Conservation (phyloP, 2,797 vertebrate genomes). For the Rhinatrema bivittatum region DNA sequence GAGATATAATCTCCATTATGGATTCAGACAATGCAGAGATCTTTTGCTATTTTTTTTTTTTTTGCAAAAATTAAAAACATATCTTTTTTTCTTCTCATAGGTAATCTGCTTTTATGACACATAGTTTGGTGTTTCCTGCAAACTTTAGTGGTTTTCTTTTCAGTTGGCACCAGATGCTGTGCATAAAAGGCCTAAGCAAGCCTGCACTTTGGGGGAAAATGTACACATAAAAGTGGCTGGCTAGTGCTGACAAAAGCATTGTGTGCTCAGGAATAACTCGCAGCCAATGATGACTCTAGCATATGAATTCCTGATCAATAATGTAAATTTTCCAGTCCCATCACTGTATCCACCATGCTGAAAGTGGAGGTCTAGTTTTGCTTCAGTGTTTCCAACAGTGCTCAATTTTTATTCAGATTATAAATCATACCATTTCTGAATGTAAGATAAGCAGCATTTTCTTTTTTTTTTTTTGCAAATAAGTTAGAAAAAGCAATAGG, state of each 20-base stretch:
- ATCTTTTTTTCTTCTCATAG: slow-evolving; percentile 39
- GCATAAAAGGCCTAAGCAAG: slow-evolving; percentile 31
- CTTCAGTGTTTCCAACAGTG: too few relatives aligned
- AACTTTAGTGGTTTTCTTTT: slow-evolving; percentile 41
- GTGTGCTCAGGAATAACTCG: too few relatives aligned
- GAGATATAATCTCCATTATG: slow-evolving; percentile 40
- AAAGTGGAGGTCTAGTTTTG: too few relatives aligned
- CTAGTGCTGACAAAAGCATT: slow-evolving; percentile 21
- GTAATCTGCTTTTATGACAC: slow-evolving; percentile 36
- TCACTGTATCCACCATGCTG: slow-evolving; percentile 27
- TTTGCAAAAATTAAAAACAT: slow-evolving; percentile 42
- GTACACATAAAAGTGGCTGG: slow-evolving; percentile 31
- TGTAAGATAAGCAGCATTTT: too few relatives aligned
- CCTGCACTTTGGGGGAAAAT: slow-evolving; percentile 17
- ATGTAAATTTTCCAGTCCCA: slow-evolving; percentile 49
- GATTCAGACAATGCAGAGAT: slow-evolving; percentile 46
- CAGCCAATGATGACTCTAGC: slow-evolving; percentile 31
- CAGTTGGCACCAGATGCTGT: slow-evolving; percentile 30
- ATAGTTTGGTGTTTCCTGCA: slow-evolving; percentile 26
- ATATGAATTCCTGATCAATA: slow-evolving; percentile 46
- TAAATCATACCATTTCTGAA: too few relatives aligned
- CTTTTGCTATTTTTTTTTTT: slow-evolving; percentile 39
- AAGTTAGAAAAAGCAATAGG: too few relatives aligned
- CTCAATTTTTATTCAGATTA: too few relatives aligned
- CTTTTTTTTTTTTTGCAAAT: too few relatives aligned